Percentiles rank a stretch among this genome's conserved stretches.
Conservation (phyloP, 2,888 invertebrate species). For the Drosophila mayaguana region DNA sequence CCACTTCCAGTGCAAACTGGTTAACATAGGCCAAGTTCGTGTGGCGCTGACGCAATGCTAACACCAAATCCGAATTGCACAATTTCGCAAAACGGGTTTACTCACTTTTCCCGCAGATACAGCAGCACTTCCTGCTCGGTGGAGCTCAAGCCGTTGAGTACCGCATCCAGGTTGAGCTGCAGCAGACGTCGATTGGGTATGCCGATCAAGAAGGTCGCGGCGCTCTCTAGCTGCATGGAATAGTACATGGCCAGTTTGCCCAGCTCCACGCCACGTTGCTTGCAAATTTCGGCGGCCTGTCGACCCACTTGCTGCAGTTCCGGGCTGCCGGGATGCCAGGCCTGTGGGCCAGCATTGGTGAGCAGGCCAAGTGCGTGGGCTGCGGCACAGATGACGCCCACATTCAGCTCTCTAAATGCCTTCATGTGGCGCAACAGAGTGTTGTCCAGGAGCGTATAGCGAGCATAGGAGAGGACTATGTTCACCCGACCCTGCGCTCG, state of each 20-base stretch:
- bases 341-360: conserved; percentile 89
- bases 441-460: conserved; percentile 92
- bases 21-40: conserved; percentile 67
- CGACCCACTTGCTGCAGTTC: conserved; percentile 81
- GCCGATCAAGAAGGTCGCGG: conserved; percentile 91
- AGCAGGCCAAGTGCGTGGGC: conserved; percentile 93
- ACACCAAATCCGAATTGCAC: conserved; percentile 61
- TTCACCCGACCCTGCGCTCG: conserved; percentile 85
- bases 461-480: conserved; percentile 89
- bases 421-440: conserved; percentile 90
- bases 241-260: conserved; percentile 85
- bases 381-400: conserved; percentile 94
- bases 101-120: conserved; percentile 86
- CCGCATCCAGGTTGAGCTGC: conserved; percentile 88
- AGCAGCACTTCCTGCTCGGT: conserved; percentile 88
- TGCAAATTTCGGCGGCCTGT: conserved; percentile 89
- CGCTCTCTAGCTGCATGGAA: conserved; percentile 87
- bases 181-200: conserved; percentile 89
- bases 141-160: conserved; percentile 88
- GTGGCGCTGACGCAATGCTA: conserved; percentile 62
- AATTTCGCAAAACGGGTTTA: conserved; percentile 47
- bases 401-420: conserved; percentile 86
- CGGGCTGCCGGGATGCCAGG: conserved; percentile 92
- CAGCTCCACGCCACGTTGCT: conserved; percentile 88
- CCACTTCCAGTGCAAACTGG: conserved; percentile 37